Conservation (phyloP, 2,113 vertebrate species). For the Brachyhypopomus gauderio region DNA sequence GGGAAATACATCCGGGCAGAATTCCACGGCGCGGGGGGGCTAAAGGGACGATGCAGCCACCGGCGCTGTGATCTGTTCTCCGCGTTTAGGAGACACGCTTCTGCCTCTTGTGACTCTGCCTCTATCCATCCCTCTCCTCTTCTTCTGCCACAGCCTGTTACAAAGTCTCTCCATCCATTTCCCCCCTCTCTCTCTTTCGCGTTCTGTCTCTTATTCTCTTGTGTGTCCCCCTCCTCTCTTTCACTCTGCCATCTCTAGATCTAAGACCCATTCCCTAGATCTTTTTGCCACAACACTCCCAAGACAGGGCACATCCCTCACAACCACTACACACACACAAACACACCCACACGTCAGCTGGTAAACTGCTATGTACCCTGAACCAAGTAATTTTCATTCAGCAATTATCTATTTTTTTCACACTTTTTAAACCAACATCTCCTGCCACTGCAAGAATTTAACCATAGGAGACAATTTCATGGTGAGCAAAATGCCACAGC, state of each 20-base stretch:
- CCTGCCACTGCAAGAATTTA: too few species aligned
- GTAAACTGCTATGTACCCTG: conserved; percentile 17
- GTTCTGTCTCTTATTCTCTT: conserved; percentile 36
- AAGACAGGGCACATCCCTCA: conserved; percentile 13
- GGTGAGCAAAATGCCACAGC: too few species aligned
- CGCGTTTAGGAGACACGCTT: too few species aligned
- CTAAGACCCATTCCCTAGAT: conserved; percentile 14
- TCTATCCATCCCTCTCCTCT: conserved; percentile 23
- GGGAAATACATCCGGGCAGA: conserved; percentile 20
- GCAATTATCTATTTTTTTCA: too few species aligned
- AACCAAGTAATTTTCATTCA: background rate
- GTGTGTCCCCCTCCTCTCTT: conserved; percentile 36
- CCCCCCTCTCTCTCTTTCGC: conserved; percentile 60
- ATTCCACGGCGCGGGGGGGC: conserved; percentile 50
- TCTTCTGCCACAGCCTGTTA: conserved; percentile 25
- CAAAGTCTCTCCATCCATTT: too few species aligned
- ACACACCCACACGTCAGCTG: conserved; percentile 39
- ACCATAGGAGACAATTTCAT: too few species aligned
- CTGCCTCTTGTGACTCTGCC: background rate
- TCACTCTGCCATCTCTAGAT: conserved; percentile 28
- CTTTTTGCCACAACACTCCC: conserved; percentile 40
- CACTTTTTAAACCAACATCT: too few species aligned
- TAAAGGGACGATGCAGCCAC: background rate
- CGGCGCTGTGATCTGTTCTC: background rate
- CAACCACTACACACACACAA: background rate